Conservation (phyloP, 2,113 vertebrate genomes). For the Elephantulus edwardii region DNA sequence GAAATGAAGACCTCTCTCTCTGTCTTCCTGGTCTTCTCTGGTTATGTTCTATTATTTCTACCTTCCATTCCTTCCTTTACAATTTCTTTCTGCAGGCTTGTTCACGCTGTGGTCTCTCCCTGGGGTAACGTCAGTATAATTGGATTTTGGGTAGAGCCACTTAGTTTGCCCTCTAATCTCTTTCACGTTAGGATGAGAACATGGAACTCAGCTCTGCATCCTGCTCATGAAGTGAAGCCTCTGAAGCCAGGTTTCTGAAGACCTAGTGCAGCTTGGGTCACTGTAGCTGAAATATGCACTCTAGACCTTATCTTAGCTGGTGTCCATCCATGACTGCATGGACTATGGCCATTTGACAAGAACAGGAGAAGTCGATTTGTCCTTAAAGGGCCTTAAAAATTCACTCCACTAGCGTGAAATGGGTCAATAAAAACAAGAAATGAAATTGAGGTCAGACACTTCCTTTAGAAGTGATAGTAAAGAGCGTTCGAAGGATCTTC, state of each 20-base stretch:
- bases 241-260: neutral
- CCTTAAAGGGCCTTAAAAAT: conserved; percentile 70
- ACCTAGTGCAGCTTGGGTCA: rapidly evolving
- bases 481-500: neutral
- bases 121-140: neutral
- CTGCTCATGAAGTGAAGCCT: neutral
- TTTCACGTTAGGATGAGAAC: neutral
- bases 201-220: neutral
- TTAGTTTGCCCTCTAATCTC: neutral
- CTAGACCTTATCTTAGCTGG: neutral
- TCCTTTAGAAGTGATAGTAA: conserved; percentile 57
- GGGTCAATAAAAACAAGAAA: conserved; percentile 77
- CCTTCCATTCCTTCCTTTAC: neutral
- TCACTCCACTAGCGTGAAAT: conserved; percentile 44
- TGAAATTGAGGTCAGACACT: conserved; percentile 67
- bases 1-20: neutral
- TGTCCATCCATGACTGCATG: neutral
- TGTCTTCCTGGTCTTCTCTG: rapidly evolving
- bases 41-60: neutral
- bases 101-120: neutral
- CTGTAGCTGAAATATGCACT: neutral
- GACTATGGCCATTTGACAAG: conserved; percentile 52
- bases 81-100: neutral
- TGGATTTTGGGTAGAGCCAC: neutral
- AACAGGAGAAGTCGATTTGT: conserved; percentile 45